A percentile compares a stretch with the other conserved stretches of the same genome.
These are phyloP conservation scores for Listronotus bonariensis DNA, from an alignment of 1,140 invertebrate species.

Conservation along the genomic window DNA sequence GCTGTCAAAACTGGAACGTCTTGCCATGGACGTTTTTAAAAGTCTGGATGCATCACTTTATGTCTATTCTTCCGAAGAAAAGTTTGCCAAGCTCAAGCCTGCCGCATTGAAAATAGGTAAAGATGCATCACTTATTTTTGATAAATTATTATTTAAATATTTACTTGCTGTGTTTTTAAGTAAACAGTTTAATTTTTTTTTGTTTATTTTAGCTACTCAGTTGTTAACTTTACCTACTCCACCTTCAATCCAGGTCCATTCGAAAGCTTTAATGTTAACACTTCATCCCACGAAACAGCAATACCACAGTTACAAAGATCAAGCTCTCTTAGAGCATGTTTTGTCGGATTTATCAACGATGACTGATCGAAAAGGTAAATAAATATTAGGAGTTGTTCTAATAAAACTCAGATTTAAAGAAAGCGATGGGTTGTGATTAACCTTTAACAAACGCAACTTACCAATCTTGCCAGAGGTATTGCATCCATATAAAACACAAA, in stretches of 20 bases:
- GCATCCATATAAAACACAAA: too few species aligned
- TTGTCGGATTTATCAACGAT: slow-evolving; percentile 70
- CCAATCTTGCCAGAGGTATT: too few species aligned
- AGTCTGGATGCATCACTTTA: slow-evolving; percentile 28
- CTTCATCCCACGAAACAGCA: slow-evolving; percentile 71
- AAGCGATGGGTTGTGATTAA: too few species aligned
- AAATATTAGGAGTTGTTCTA: neutral
- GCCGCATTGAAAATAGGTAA: slow-evolving; percentile 67
- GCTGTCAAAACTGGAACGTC: slow-evolving; percentile 60
- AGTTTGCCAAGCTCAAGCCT: slow-evolving; percentile 57
- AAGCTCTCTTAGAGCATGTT: slow-evolving; percentile 80
- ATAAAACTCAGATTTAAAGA: too few species aligned
- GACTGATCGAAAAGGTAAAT: slow-evolving; percentile 49
- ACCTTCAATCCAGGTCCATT: slow-evolving; percentile 75
- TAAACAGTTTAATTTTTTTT: neutral
- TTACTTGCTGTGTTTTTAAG: neutral
- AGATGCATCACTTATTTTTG: neutral
- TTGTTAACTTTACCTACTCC: slow-evolving; percentile 85
- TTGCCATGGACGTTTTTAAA: slow-evolving; percentile 34
- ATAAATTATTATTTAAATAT: too few species aligned
- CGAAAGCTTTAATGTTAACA: slow-evolving; percentile 79
- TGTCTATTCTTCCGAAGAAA: slow-evolving; percentile 54
- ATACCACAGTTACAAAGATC: slow-evolving; percentile 90
- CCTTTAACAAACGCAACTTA: too few species aligned
- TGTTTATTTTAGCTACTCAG: slow-evolving; percentile 62